Conservation (phyloP, 2,113 vertebrate genomes). For the Donacobius atricapilla region DNA sequence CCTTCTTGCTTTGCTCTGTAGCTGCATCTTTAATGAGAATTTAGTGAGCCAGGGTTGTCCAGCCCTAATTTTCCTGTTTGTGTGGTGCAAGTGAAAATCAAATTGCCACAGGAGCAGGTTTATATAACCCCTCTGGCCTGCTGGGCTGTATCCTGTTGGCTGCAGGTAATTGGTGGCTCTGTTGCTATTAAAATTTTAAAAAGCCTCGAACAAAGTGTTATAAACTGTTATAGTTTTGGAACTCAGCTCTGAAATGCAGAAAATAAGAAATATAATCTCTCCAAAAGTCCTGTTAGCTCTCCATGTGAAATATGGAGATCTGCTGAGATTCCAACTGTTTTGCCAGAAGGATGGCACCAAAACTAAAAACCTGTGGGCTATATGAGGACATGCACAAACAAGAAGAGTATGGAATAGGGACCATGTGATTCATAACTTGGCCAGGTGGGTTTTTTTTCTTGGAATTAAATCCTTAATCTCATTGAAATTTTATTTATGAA, state of each 20-base stretch:
- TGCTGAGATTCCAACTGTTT: background rate
- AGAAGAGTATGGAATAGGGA: background rate
- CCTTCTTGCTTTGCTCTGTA: background rate
- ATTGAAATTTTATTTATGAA: conserved; percentile 35
- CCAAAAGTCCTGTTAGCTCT: background rate
- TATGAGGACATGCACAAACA: background rate
- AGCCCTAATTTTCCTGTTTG: background rate
- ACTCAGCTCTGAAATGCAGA: background rate
- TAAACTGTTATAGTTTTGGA: background rate
- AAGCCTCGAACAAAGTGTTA: background rate
- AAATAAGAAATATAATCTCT: background rate
- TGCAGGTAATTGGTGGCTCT: background rate
- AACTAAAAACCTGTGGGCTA: background rate
- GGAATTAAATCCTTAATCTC: conserved; percentile 6
- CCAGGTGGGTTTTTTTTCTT: background rate
- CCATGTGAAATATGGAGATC: background rate
- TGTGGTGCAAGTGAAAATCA: background rate
- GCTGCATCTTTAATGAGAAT: background rate
- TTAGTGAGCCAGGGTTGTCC: background rate
- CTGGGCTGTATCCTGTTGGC: background rate
- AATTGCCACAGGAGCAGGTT: background rate
- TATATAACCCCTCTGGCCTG: background rate
- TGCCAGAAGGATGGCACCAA: background rate
- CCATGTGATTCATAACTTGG: background rate
- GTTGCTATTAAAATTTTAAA: background rate